Evolutionary conservation across 2,888 invertebrate genomes (phyloP).

Genomic region (Trachelus troglodyta): DNA sequence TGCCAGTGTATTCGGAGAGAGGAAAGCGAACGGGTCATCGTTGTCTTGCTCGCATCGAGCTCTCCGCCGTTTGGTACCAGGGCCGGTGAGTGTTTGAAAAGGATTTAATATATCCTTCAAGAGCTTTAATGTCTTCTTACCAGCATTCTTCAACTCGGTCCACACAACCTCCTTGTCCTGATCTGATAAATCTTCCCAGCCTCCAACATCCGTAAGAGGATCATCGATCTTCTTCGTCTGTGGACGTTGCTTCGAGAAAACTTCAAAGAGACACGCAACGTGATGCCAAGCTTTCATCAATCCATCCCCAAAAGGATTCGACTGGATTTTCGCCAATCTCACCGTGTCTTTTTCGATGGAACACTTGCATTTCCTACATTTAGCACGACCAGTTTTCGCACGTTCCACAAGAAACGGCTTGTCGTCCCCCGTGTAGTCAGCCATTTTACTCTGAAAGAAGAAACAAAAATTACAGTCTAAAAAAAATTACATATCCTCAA

Average conservation of each 20-base stretch:
- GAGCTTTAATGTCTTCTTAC: conserved; percentile 31
- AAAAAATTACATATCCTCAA: neutral
- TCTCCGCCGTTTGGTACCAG: neutral
- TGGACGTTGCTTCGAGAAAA: conserved; percentile 81
- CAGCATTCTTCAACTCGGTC: conserved; percentile 72
- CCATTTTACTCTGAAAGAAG: conserved; percentile 44
- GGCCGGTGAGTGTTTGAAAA: neutral
- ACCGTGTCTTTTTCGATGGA: conserved; percentile 79
- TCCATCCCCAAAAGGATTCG: conserved; percentile 81
- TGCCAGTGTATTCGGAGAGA: neutral
- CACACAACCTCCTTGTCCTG: conserved; percentile 77
- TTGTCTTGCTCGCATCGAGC: neutral
- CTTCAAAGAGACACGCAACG: conserved; percentile 82
- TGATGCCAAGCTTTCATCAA: conserved; percentile 91
- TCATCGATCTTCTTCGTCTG: conserved; percentile 85
- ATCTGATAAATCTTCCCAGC: conserved; percentile 75
- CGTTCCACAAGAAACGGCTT: conserved; percentile 79
- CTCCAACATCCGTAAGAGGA: conserved; percentile 80
- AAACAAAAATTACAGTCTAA: neutral
- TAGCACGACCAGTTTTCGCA: conserved; percentile 83
- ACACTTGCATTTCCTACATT: conserved; percentile 88
- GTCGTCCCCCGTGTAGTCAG: conserved; percentile 60
- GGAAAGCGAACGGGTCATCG: neutral
- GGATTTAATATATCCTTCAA: neutral
- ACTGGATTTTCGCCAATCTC: conserved; percentile 80